These are phyloP conservation scores for Teleopsis dalmanni DNA, from an alignment of 1,140 invertebrate species.

Conservation along the genomic window DNA sequence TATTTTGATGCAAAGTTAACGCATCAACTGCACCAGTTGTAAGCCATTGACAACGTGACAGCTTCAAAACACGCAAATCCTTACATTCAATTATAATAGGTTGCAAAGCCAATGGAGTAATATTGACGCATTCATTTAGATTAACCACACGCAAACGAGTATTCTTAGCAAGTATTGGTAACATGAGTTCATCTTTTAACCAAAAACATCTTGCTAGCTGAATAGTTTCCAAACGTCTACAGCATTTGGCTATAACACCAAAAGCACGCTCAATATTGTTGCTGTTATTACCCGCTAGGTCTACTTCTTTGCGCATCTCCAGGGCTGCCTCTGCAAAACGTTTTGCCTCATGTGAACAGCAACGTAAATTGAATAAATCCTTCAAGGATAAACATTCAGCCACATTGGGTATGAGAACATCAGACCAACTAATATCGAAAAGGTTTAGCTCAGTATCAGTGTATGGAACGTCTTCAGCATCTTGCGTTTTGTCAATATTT, in stretches of 20 bases:
- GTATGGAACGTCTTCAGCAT: no score
- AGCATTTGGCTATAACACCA: slow-evolving; percentile 45
- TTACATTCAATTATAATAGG: slow-evolving; percentile 51
- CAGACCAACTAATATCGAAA: slow-evolving; percentile 53
- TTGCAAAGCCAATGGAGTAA: slow-evolving; percentile 50
- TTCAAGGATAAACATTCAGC: slow-evolving; percentile 46
- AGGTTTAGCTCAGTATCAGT: slow-evolving; percentile 24
- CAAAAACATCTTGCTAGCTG: slow-evolving; percentile 48
- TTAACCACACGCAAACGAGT: slow-evolving; percentile 46
- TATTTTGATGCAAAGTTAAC: slow-evolving; percentile 47
- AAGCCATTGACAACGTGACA: slow-evolving; percentile 50
- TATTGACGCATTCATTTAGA: slow-evolving; percentile 49
- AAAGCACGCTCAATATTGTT: slow-evolving; percentile 31
- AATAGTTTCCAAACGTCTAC: slow-evolving; percentile 45
- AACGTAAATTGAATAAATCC: slow-evolving; percentile 51
- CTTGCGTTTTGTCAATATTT: no score
- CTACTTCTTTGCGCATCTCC: slow-evolving; percentile 23
- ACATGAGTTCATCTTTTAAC: slow-evolving; percentile 46
- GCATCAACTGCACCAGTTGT: slow-evolving; percentile 52
- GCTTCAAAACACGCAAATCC: slow-evolving; percentile 47
- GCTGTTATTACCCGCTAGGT: slow-evolving; percentile 30
- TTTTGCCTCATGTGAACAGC: slow-evolving; percentile 45
- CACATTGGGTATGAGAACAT: slow-evolving; percentile 49
- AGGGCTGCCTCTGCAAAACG: slow-evolving; percentile 25
- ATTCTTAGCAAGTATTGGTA: slow-evolving; percentile 48